Conservation (phyloP, 2,888 invertebrate genomes). For the Andrena fulva region DNA sequence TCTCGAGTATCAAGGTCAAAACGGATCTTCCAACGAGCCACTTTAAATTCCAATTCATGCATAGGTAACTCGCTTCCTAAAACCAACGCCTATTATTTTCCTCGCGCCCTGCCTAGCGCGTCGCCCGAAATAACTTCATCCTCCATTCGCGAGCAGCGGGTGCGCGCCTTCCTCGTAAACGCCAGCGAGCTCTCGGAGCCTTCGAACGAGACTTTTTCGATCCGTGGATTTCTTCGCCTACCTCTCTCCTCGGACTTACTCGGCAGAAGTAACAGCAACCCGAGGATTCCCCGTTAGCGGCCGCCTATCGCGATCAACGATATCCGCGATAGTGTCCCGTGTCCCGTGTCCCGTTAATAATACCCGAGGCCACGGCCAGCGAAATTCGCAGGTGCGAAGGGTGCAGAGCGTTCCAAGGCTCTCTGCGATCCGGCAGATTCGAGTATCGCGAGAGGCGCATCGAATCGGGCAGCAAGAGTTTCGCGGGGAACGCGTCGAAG, state of each 20-base stretch:
- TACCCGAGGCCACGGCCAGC: background rate
- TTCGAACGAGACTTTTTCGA: background rate
- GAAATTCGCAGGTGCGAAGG: background rate
- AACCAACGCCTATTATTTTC: too few species aligned
- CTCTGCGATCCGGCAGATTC: background rate
- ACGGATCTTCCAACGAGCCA: too few species aligned
- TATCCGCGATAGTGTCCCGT: conserved; percentile 16
- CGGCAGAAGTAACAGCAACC: background rate
- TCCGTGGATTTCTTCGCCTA: background rate
- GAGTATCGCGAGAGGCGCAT: conserved; percentile 9
- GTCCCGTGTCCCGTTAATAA: conserved; percentile 15
- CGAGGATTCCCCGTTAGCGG: conserved; percentile 20
- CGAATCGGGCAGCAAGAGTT: conserved; percentile 17
- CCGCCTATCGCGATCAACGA: conserved; percentile 16
- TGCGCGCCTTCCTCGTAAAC: background rate
- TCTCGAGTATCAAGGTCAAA: too few species aligned
- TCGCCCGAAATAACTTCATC: conserved; percentile 35
- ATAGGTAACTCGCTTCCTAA: too few species aligned
- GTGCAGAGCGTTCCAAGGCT: background rate
- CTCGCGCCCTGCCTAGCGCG: background rate
- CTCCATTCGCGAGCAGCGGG: background rate
- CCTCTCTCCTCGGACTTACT: background rate
- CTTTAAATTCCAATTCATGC: too few species aligned
- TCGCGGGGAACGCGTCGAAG: conserved; percentile 30
- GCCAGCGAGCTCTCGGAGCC: background rate